A percentile compares a stretch with the other conserved stretches of the same genome.
These are phyloP conservation scores for Fissipunctia ypsillon DNA, from an alignment of 2,888 invertebrate genomes.

Conservation along the genomic window DNA sequence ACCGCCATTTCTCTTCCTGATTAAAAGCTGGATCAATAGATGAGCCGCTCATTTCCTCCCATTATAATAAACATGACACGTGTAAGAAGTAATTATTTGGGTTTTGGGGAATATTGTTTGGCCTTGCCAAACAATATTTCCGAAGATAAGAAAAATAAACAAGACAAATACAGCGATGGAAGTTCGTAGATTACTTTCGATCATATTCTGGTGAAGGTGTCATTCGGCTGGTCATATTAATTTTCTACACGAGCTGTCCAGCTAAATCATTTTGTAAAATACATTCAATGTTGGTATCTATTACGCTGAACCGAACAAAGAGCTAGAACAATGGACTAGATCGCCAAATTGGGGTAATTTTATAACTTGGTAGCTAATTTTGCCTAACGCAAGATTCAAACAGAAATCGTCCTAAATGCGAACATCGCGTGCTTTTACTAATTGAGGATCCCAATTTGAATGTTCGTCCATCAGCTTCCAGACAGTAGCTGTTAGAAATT, in stretches of 20 bases:
- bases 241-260: neutral
- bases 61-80: conserved; percentile 55
- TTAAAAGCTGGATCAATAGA: conserved; percentile 31
- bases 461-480: conserved; percentile 78
- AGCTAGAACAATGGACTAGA: conserved; percentile 9
- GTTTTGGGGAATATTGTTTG: too few relatives aligned
- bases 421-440: conserved; percentile 78
- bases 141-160: conserved; percentile 6
- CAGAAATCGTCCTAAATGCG: conserved; percentile 54
- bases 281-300: neutral
- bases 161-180: conserved; percentile 4
- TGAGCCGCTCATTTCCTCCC: conserved; percentile 27
- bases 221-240: neutral
- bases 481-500: conserved; percentile 85
- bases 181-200: conserved; percentile 4
- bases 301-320: too few relatives aligned
- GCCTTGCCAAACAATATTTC: neutral
- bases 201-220: neutral
- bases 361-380: conserved; percentile 26
- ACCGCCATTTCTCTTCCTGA: neutral
- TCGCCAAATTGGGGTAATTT: conserved; percentile 51
- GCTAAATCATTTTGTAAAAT: neutral
- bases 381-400: conserved; percentile 27
- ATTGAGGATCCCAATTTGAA: conserved; percentile 77
- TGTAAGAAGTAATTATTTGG: conserved; percentile 37